These are phyloP conservation scores for Psammodynastes pulverulentus DNA, from an alignment of 2,113 vertebrate species.

Conservation along the genomic window DNA sequence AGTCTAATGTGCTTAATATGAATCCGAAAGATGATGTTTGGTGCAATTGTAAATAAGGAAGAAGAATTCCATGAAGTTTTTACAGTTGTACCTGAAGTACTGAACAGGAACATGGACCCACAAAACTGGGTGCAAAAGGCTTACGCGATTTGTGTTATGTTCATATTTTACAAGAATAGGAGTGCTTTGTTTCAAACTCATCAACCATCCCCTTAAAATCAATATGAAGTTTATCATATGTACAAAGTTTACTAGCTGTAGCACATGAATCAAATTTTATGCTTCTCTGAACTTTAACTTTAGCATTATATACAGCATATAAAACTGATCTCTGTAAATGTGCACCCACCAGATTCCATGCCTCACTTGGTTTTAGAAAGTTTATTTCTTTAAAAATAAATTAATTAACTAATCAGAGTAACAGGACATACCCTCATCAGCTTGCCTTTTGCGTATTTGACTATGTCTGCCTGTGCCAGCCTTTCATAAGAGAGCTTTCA, in stretches of 20 bases:
- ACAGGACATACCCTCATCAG: background rate
- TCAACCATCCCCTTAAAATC: background rate
- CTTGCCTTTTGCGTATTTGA: background rate
- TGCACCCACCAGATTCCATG: background rate
- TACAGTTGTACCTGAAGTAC: background rate
- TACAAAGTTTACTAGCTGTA: background rate
- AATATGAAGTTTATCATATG: background rate
- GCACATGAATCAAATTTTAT: background rate
- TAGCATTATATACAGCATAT: background rate
- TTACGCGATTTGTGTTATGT: background rate
- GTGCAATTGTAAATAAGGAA: background rate
- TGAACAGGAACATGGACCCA: background rate
- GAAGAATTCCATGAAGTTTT: background rate
- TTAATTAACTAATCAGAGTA: background rate
- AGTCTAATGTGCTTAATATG: background rate
- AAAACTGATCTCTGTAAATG: background rate
- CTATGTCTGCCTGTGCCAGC: background rate
- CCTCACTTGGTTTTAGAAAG: background rate
- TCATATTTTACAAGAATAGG: background rate
- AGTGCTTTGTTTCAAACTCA: background rate
- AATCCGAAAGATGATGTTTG: background rate
- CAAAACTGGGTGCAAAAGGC: background rate
- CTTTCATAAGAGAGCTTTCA: background rate
- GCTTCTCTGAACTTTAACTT: background rate
- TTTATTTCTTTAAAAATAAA: background rate